These are phyloP conservation scores for Taeniopygia guttata DNA, from an alignment of 2,797 vertebrate species.

Conservation along the genomic window DNA sequence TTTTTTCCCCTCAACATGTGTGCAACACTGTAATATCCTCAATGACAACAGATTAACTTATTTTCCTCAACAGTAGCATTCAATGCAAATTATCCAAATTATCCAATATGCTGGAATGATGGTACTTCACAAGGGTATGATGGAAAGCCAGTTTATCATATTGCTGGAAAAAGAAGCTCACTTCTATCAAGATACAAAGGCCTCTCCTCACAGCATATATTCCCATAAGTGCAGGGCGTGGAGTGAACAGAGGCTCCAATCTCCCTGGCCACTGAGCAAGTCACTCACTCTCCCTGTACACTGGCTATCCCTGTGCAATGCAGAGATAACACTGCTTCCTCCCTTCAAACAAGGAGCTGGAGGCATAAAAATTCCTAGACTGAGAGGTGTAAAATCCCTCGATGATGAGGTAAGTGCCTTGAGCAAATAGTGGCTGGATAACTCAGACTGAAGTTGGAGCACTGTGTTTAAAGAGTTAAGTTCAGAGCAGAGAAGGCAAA, in stretches of 20 bases:
- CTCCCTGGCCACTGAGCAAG: background rate
- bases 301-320: background rate
- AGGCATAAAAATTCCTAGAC: slow-evolving; percentile 31
- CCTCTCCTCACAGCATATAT: background rate
- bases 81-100: slow-evolving; percentile 41
- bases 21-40: background rate
- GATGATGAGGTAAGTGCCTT: slow-evolving; percentile 41
- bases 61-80: slow-evolving; percentile 6
- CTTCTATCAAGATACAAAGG: background rate
- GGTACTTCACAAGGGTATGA: background rate
- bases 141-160: background rate
- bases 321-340: background rate
- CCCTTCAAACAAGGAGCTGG: slow-evolving; percentile 35
- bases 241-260: background rate
- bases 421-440: slow-evolving; percentile 17
- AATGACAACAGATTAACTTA: background rate
- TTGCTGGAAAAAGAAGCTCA: background rate
- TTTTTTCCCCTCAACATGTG: slow-evolving; percentile 3
- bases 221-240: background rate
- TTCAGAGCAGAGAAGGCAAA: background rate
- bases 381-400: slow-evolving; percentile 25
- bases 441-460: background rate
- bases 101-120: slow-evolving; percentile 16
- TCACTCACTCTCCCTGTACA: background rate
- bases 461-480: slow-evolving; percentile 28